These are phyloP conservation scores for Amblyraja radiata DNA, from an alignment of 2,797 vertebrate species.

Conservation along the genomic window DNA sequence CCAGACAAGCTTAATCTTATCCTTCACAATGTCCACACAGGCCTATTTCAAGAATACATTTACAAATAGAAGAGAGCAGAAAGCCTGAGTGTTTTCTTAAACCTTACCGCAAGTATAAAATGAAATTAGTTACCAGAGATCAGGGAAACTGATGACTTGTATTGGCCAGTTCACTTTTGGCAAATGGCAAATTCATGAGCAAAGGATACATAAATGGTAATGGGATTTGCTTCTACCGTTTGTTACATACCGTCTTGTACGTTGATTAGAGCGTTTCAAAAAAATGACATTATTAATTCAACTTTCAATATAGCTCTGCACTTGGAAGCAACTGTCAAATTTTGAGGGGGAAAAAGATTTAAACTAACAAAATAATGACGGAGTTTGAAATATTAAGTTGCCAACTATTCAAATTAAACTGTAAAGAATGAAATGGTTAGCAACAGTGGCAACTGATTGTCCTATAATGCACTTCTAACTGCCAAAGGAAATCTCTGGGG, in stretches of 20 bases:
- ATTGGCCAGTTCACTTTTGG: neutral
- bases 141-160: neutral
- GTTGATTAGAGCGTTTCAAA: neutral
- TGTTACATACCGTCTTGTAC: neutral
- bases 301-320: neutral
- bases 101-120: neutral
- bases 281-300: neutral
- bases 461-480: too few species aligned
- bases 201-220: neutral
- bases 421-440: neutral
- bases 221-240: neutral
- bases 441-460: neutral
- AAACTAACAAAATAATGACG: neutral
- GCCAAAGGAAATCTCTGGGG: neutral
- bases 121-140: neutral
- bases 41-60: neutral
- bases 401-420: neutral
- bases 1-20: neutral
- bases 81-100: neutral
- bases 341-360: neutral
- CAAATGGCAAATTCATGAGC: neutral
- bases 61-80: neutral
- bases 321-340: neutral
- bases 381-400: neutral
- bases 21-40: neutral